Conservation (phyloP, 2,113 vertebrate species). For the Pelvicachromis taeniatus region DNA sequence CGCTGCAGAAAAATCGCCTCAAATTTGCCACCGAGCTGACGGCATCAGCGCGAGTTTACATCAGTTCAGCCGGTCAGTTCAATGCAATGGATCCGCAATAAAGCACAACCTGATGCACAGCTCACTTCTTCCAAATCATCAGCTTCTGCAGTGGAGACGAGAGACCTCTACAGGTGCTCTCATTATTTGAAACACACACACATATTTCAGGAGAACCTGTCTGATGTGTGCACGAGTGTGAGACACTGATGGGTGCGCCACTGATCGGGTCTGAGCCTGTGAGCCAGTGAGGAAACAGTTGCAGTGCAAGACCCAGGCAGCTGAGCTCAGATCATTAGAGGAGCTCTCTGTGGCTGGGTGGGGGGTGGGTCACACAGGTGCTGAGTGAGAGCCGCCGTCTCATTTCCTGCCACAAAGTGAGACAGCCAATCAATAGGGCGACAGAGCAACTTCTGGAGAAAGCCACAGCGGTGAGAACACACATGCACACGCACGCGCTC, state of each 20-base stretch:
- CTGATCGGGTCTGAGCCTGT: slow-evolving; percentile 45
- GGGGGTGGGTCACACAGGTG: slow-evolving; percentile 59
- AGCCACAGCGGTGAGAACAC: neutral
- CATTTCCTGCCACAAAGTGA: slow-evolving; percentile 56
- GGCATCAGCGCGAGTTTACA: neutral
- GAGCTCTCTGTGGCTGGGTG: neutral
- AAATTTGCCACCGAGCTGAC: neutral
- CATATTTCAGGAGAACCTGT: neutral
- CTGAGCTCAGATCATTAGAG: slow-evolving; percentile 60
- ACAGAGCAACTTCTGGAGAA: slow-evolving; percentile 25
- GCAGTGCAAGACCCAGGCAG: slow-evolving; percentile 23
- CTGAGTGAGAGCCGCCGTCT: slow-evolving; percentile 1
- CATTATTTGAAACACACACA: slow-evolving; percentile 15
- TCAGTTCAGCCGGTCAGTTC: neutral
- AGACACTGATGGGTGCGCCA: slow-evolving; percentile 17
- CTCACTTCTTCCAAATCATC: slow-evolving; percentile 1
- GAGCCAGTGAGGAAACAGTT: neutral
- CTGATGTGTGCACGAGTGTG: neutral
- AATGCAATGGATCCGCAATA: slow-evolving; percentile 8
- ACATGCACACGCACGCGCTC: neutral
- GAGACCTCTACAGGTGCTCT: slow-evolving; percentile 43
- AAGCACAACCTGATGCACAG: slow-evolving; percentile 10
- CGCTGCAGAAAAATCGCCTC: slow-evolving; percentile 13
- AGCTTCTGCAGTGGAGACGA: neutral
- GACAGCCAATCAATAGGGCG: slow-evolving; percentile 44